Evolutionary conservation across 2,797 vertebrate genomes (phyloP), one percentile per base, ranked within the genome.

Genomic region (Orestias chungarensis): DNA sequence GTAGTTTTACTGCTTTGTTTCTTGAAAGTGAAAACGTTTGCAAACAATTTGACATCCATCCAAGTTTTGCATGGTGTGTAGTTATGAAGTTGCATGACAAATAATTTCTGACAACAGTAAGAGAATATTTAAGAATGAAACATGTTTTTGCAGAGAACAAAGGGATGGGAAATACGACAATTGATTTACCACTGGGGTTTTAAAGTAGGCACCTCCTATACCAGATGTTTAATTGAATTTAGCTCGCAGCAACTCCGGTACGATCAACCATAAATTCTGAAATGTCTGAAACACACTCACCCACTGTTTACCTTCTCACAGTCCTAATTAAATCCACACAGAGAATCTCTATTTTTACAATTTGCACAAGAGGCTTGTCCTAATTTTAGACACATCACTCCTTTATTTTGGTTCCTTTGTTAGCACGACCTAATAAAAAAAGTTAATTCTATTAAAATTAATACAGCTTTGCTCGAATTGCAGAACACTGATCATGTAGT

Each of bases 221-320:
- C 64, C 83, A 85, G 79, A 79, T 84, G 82, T 74, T 83, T 68
- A 79, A 85, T 74, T 86, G 74, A 83, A 85, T 79, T 77, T 75
- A 84, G 80, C 79, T 77, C 35, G 65, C 70, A 82, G 75, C 71
- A 62, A 33, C 64, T 82, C 68, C 33, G 72, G 33, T 35, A 76
- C 42, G 18, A 77, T 82, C 74, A 77, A 69, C 64, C 66, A 77
- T 76, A 75, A 74, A 82, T 81, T 78, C 66, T 11, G 55, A 68
- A 66, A 66, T 64, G 43, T 17, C 55, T 43, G 33, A 68, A 77
- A 76, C 78, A 33, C 38, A 65, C 70, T 75, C 43, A 66, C 50
- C n/a, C 66, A 10, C 52, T 66, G 49, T 73, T 67, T 69, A 79
- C 77, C 69, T 70, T 54, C 77, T 68, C 77, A 67, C 47, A 44